Evolutionary conservation across 1,140 invertebrate genomes (phyloP).

Genomic region (Chironomus tepperi): DNA sequence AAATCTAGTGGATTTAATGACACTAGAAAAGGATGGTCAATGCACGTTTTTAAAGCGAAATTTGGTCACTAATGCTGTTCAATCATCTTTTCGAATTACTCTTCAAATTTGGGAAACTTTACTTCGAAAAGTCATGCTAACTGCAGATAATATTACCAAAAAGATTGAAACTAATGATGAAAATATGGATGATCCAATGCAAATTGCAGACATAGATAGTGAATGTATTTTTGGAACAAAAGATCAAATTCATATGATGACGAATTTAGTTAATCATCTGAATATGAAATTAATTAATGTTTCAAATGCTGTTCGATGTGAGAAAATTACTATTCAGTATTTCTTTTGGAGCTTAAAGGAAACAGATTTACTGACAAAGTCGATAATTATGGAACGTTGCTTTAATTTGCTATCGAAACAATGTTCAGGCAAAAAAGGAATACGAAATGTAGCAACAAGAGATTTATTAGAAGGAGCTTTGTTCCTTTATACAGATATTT

Average conservation of each 20-base stretch:
- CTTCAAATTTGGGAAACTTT: not conserved
- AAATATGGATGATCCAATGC: not conserved
- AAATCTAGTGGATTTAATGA: not conserved
- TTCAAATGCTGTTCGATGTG: conserved; percentile 45
- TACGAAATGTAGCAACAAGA: conserved; percentile 57
- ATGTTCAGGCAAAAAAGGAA: conserved; percentile 52
- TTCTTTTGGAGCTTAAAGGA: conserved; percentile 64
- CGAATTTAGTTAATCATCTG: not conserved
- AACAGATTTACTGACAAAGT: conserved; percentile 44
- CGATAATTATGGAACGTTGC: conserved; percentile 52
- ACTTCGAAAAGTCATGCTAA: not conserved
- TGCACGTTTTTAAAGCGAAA: not conserved
- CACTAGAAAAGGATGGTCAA: not conserved
- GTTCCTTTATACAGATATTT: conserved; percentile 54
- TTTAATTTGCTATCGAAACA: conserved; percentile 52
- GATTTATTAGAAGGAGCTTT: conserved; percentile 61
- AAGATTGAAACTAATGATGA: not conserved
- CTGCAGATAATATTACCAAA: not conserved
- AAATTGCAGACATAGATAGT: conserved; percentile 33
- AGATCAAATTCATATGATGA: conserved; percentile 33
- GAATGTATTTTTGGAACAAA: conserved; percentile 38
- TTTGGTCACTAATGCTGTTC: not conserved
- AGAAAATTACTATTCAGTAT: conserved; percentile 60
- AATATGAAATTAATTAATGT: not conserved
- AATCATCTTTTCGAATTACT: not conserved